Percentiles rank a stretch among this genome's conserved stretches.
phyloP scores from a whole-genome alignment of 2,113 vertebrate species.

The Etheostoma cragini region DNA sequence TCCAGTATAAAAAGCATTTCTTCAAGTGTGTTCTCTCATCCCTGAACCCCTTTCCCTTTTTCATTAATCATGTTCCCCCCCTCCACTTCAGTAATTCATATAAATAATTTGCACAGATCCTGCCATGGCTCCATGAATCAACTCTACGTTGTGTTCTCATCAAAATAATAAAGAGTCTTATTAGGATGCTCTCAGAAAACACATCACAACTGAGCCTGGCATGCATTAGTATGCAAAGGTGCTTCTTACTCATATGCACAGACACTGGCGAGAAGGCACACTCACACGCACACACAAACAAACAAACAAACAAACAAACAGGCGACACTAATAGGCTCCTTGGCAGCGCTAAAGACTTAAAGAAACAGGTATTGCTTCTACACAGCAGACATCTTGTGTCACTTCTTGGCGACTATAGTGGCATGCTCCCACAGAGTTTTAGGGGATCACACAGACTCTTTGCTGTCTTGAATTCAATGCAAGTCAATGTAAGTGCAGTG shows the following conservation, averaged over 20 bases:
- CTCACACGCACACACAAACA: background rate
- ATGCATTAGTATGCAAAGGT: constrained; percentile 53
- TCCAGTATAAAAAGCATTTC: background rate
- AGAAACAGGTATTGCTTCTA: constrained; percentile 24
- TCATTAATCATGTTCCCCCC: background rate
- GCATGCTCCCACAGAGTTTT: background rate
- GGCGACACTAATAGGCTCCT: constrained; percentile 44
- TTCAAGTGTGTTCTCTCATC: background rate
- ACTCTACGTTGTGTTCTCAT: background rate
- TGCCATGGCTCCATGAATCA: constrained; percentile 15
- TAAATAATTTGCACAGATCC: background rate
- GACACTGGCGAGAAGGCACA: background rate
- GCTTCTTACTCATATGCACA: background rate
- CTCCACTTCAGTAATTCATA: background rate
- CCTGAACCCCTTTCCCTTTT: too few species aligned
- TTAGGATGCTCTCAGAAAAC: constrained; percentile 42
- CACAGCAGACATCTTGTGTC: constrained; percentile 44
- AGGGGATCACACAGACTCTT: constrained; percentile 6
- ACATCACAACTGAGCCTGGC: background rate
- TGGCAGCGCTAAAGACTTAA: constrained; percentile 19
- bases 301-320: constrained; percentile 34
- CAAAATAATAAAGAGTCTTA: constrained; percentile 27
- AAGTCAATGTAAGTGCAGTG: background rate
- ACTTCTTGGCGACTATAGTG: constrained; percentile 17
- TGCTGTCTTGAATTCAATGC: constrained; percentile 16